phyloP scores from a whole-genome alignment of 2,888 invertebrate genomes.

The Plusia festucae region DNA sequence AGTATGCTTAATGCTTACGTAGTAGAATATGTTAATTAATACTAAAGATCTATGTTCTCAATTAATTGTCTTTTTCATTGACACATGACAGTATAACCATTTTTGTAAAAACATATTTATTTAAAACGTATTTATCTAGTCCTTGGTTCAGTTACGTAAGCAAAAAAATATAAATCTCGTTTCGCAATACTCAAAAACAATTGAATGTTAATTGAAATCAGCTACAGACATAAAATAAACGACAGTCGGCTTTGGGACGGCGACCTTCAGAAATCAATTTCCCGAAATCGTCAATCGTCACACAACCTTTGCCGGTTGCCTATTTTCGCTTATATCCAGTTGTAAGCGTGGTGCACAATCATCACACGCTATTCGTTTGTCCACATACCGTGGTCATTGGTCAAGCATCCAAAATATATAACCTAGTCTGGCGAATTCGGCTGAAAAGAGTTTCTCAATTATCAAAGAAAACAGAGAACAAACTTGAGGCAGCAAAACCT shows the following conservation, averaged over 20 bases:
- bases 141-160: too few relatives aligned
- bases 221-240: conserved; percentile 32
- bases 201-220: neutral
- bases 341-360: neutral
- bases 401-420: too few relatives aligned
- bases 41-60: too few relatives aligned
- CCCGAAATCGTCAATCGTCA: conserved; percentile 34
- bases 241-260: conserved; percentile 14
- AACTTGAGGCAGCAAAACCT: neutral
- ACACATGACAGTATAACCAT: too few relatives aligned
- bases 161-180: neutral
- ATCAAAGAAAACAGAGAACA: neutral
- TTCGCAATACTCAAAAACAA: neutral
- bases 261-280: conserved; percentile 50
- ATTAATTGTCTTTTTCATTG: too few relatives aligned
- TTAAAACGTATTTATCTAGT: too few relatives aligned
- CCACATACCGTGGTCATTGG: too few relatives aligned
- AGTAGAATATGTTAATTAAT: too few relatives aligned
- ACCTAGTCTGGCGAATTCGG: too few relatives aligned
- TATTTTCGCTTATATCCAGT: conserved; percentile 20
- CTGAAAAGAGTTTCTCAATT: too few relatives aligned
- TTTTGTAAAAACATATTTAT: neutral
- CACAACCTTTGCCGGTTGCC: conserved; percentile 29
- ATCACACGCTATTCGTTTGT: conserved; percentile 9
- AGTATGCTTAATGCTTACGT: too few relatives aligned